phyloP scores from a whole-genome alignment of 1,140 invertebrate species.

The Zaprionus taronus region DNA sequence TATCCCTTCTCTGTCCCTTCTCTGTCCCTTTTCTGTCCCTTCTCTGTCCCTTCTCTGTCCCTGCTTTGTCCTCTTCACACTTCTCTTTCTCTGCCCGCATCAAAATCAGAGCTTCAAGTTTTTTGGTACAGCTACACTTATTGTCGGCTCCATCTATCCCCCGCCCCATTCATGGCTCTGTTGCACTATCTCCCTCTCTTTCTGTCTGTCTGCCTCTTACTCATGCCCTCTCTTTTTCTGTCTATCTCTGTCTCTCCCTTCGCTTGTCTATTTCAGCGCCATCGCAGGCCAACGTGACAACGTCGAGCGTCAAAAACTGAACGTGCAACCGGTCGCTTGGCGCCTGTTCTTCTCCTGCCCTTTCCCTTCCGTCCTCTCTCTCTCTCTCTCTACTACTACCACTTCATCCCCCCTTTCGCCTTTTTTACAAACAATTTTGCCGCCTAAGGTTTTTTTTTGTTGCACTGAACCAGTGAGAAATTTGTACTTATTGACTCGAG shows the following conservation, averaged over 20 bases:
- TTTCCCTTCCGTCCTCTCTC: neutral
- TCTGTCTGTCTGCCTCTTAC: neutral
- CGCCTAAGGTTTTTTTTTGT: constrained; percentile 50
- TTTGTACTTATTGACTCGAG: constrained; percentile 70
- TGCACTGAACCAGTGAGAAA: constrained; percentile 54
- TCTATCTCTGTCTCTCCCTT: no score
- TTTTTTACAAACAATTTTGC: constrained; percentile 35
- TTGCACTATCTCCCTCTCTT: constrained; percentile 2
- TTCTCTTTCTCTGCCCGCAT: neutral
- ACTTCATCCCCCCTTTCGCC: neutral
- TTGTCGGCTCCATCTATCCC: neutral
- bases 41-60: no score
- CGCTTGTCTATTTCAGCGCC: constrained; percentile 31
- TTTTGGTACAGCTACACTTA: constrained; percentile 38
- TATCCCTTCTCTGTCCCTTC: no score
- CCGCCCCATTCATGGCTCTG: neutral
- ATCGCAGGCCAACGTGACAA: constrained; percentile 42
- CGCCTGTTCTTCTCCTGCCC: neutral
- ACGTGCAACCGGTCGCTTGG: constrained; percentile 20
- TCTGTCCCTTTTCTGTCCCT: no score
- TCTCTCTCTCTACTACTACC: neutral
- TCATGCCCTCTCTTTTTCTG: neutral
- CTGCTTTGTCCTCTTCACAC: no score
- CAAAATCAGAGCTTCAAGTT: constrained; percentile 61
- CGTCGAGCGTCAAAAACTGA: constrained; percentile 46